Percentiles rank a stretch among this genome's conserved stretches.
Conservation (phyloP, 1,140 invertebrate species). For the Penaeus indicus region DNA sequence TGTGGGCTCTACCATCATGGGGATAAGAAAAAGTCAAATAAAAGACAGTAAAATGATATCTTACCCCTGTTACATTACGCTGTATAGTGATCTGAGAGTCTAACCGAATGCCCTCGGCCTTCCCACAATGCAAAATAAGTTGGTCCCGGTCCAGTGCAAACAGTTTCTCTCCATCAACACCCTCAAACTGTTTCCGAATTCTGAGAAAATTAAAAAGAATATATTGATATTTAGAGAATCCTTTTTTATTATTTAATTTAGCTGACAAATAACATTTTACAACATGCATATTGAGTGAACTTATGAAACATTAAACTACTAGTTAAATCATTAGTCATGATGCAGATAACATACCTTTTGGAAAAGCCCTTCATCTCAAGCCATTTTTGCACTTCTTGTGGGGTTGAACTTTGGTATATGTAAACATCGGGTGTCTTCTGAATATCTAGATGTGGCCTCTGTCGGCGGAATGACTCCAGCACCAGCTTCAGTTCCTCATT, state of each 20-base stretch:
- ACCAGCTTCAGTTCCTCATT: slow-evolving; percentile 81
- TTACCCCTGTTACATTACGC: slow-evolving; percentile 82
- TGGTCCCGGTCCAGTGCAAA: slow-evolving; percentile 78
- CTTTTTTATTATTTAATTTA: slow-evolving; percentile 11
- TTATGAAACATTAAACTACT: background rate
- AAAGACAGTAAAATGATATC: slow-evolving; percentile 55
- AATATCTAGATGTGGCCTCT: slow-evolving; percentile 75
- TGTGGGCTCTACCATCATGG: too few relatives aligned
- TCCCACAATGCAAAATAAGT: slow-evolving; percentile 79
- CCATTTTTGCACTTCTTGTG: slow-evolving; percentile 82
- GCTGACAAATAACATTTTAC: too few relatives aligned
- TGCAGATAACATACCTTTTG: slow-evolving; percentile 69
- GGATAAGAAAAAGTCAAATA: background rate
- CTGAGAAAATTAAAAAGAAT: slow-evolving; percentile 67
- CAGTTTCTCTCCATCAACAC: slow-evolving; percentile 79
- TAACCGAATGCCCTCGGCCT: slow-evolving; percentile 80
- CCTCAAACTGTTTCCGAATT: slow-evolving; percentile 77
- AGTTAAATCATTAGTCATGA: background rate
- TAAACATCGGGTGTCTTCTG: slow-evolving; percentile 80
- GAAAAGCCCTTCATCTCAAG: slow-evolving; percentile 82
- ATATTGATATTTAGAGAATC: background rate
- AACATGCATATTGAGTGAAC: too few relatives aligned
- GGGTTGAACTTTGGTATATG: slow-evolving; percentile 77
- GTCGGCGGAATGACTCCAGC: slow-evolving; percentile 76
- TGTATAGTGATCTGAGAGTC: slow-evolving; percentile 83